Percentiles rank a stretch among this genome's conserved stretches.
Conservation (phyloP, 2,113 vertebrate species). For the Pandion haliaetus region DNA sequence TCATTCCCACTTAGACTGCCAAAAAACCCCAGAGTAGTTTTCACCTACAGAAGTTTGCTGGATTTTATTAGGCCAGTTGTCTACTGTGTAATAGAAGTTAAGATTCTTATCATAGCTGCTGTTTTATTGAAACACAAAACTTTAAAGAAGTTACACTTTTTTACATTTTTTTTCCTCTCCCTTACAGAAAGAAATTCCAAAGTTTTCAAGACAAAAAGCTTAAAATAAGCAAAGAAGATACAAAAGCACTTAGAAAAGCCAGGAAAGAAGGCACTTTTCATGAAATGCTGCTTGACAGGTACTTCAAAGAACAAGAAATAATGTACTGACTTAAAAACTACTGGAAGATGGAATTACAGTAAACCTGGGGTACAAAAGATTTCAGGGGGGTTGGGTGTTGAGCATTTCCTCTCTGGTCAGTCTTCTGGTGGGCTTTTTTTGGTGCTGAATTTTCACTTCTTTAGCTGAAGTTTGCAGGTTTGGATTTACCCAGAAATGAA, state of each 20-base stretch:
- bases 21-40: background rate
- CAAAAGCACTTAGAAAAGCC: constrained; percentile 84
- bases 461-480: background rate
- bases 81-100: background rate
- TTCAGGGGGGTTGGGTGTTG: background rate
- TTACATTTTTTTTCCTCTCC: background rate
- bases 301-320: background rate
- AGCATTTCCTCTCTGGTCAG: background rate
- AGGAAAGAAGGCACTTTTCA: constrained; percentile 92
- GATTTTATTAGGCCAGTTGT: background rate
- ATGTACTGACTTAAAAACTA: background rate
- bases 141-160: background rate
- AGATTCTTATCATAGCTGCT: background rate
- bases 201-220: constrained; percentile 96
- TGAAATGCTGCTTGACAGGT: constrained; percentile 94
- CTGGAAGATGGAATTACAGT: background rate
- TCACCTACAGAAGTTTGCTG: background rate
- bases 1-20: background rate
- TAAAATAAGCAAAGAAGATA: constrained; percentile 89
- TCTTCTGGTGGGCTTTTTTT: background rate
- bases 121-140: background rate
- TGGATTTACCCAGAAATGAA: background rate
- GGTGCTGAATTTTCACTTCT: background rate
- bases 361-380: background rate
- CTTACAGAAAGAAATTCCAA: constrained; percentile 94